Conservation (phyloP, 2,888 invertebrate species). For the Calliopum simillimum region DNA sequence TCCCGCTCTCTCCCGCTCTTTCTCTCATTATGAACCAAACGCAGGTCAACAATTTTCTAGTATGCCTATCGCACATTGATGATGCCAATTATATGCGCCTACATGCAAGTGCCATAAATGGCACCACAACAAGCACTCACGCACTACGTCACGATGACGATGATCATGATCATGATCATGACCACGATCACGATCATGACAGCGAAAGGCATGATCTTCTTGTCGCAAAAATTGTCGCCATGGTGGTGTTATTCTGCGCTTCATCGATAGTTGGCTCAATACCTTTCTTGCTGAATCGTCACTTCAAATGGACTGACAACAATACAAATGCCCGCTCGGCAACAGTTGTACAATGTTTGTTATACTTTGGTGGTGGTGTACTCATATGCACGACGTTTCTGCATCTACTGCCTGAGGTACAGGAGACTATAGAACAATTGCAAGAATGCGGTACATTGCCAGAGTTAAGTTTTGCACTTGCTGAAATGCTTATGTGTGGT, state of each 20-base stretch:
- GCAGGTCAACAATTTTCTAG: constrained; percentile 20
- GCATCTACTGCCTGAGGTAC: constrained; percentile 84
- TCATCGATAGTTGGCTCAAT: constrained; percentile 81
- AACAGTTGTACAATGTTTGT: constrained; percentile 71
- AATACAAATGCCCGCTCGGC: constrained; percentile 60
- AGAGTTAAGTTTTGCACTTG: constrained; percentile 73
- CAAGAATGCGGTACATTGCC: constrained; percentile 68
- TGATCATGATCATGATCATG: background rate
- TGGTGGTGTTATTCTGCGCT: constrained; percentile 80
- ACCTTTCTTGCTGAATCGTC: constrained; percentile 78
- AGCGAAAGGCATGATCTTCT: constrained; percentile 69
- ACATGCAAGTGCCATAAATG: background rate
- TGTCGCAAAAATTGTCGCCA: constrained; percentile 81
- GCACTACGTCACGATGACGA: background rate
- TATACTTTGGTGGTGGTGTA: constrained; percentile 89
- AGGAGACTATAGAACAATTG: constrained; percentile 75
- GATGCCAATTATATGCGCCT: constrained; percentile 14
- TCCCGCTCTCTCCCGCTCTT: background rate
- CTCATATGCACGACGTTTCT: constrained; percentile 84
- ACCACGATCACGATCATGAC: constrained; percentile 8
- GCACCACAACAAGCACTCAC: background rate
- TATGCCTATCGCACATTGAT: constrained; percentile 20
- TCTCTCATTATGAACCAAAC: constrained; percentile 21
- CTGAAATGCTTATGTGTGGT: constrained; percentile 78
- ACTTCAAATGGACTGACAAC: constrained; percentile 72